Conservation (phyloP, 2,113 vertebrate species). For the Ellobius talpinus region DNA sequence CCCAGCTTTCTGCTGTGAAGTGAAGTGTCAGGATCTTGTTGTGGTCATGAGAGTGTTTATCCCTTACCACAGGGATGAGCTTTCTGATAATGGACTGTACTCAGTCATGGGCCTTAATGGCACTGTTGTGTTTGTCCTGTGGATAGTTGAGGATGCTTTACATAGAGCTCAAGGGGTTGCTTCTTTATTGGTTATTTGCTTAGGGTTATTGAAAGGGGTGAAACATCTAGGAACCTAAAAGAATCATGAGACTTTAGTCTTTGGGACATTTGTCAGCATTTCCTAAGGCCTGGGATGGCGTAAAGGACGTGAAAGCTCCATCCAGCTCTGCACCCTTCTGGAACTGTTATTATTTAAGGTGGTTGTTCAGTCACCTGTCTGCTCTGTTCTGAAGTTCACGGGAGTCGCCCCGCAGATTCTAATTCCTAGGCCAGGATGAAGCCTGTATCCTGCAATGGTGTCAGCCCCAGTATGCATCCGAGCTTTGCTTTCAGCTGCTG, state of each 20-base stretch:
- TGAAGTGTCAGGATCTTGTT: not conserved
- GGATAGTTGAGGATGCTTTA: not conserved
- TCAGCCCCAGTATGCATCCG: not conserved
- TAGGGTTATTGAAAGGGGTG: not conserved
- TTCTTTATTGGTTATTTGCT: not conserved
- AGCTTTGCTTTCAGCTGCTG: not conserved
- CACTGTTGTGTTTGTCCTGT: not conserved
- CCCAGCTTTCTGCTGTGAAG: not conserved
- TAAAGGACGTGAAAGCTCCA: not conserved
- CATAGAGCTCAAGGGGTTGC: not conserved
- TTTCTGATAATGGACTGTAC: not conserved
- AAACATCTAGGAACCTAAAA: conserved; percentile 11
- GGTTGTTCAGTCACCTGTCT: conserved; percentile 22
- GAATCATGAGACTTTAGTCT: not conserved
- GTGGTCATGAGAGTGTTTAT: not conserved
- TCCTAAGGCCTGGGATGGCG: not conserved
- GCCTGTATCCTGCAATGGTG: not conserved
- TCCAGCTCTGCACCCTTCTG: conserved; percentile 2
- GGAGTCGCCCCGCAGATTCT: not conserved
- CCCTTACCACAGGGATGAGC: not conserved
- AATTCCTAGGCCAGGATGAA: not conserved
- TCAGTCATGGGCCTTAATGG: not conserved
- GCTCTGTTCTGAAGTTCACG: not conserved
- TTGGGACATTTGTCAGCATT: not conserved
- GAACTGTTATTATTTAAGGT: not conserved